phyloP scores from a whole-genome alignment of 2,888 invertebrate species.

The Leucophora obtusa region DNA sequence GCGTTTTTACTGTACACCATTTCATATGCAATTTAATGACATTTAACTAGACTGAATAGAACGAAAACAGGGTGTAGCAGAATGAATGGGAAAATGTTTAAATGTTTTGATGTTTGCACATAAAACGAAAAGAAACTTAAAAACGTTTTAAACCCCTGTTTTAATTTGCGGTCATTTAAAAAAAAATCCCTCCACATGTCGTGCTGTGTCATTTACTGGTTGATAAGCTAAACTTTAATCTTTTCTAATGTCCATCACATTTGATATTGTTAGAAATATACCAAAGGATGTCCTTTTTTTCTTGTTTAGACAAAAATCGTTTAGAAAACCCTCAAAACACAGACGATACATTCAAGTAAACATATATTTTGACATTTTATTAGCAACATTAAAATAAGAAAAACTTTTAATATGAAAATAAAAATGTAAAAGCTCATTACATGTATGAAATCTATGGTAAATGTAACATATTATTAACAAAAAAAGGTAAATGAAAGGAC shows the following conservation, averaged over 20 bases:
- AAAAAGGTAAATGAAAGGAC: not conserved
- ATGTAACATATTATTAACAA: conserved; percentile 39
- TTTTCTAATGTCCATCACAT: conserved; percentile 64
- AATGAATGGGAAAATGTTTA: not conserved
- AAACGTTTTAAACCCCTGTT: conserved; percentile 26
- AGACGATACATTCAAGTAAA: conserved; percentile 46
- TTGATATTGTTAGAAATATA: conserved; percentile 36
- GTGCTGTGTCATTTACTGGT: conserved; percentile 60
- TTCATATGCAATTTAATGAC: conserved; percentile 46
- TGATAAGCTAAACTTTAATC: conserved; percentile 65
- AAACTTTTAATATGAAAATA: conserved; percentile 41
- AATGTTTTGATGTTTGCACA: not conserved
- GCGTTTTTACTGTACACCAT: conserved; percentile 3
- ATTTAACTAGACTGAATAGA: conserved; percentile 25
- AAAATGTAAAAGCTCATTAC: conserved; percentile 16
- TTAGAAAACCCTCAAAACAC: conserved; percentile 38
- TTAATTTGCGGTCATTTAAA: conserved; percentile 27
- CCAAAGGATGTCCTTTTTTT: conserved; percentile 35
- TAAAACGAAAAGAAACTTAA: no score
- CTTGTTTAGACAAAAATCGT: conserved; percentile 30
- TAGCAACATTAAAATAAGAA: conserved; percentile 59
- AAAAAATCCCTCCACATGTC: conserved; percentile 51
- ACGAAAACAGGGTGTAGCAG: conserved; percentile 22
- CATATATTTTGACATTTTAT: conserved; percentile 58
- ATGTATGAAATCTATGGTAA: conserved; percentile 38